Evolutionary conservation across 2,797 vertebrate genomes (phyloP), one percentile per base, ranked within the genome.

Genomic region (Gymnoscopelus microlampas): DNA sequence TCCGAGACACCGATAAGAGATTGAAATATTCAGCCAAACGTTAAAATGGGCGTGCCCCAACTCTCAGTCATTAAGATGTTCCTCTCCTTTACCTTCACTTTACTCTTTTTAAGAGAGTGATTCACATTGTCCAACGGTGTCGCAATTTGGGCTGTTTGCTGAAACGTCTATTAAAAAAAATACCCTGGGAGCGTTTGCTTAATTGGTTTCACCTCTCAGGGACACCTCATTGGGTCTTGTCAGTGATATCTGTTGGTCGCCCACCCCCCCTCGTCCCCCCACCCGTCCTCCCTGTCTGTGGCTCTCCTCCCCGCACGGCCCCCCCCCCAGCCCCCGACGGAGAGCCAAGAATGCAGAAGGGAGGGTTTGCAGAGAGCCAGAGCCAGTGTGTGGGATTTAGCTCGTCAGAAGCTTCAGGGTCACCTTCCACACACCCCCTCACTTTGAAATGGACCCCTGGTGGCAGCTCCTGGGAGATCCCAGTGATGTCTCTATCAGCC

Each of bases 401-500:
- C 90, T 91, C 82, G 83, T 93, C 91, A 89, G 91, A 93, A 89
- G 89, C 88, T 19, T 90, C 84, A 83, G 87, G 93, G 93, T 95
- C 93, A 94, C 92, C 89, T 93, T 90, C 35, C 35, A 39, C 89
- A 93, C 92, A 92, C 90, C 93, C 91, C 91, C 93, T 92, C 86
- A 85, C 93, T 94, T 94, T 94, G 94, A 94, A 95, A 92, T 74
- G 87, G 93, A 93, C 91, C 92, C 92, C 93, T 91, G 92, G 90
- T 93, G 91, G 93, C 92, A 92, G 92, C 87, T 93, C 93, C 93
- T 93, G 90, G 87, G 93, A 95, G 93, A 94, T 77, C 87, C 85
- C 85, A 89, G 87, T 94, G 94, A 95, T 95, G 94, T 94, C 94
- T 95, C 93, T 93, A 95, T 95, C 94, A 94, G 92, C 89, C 92